Evolutionary conservation across 2,888 invertebrate genomes (phyloP).

Genomic region (Aphrophora alni): DNA sequence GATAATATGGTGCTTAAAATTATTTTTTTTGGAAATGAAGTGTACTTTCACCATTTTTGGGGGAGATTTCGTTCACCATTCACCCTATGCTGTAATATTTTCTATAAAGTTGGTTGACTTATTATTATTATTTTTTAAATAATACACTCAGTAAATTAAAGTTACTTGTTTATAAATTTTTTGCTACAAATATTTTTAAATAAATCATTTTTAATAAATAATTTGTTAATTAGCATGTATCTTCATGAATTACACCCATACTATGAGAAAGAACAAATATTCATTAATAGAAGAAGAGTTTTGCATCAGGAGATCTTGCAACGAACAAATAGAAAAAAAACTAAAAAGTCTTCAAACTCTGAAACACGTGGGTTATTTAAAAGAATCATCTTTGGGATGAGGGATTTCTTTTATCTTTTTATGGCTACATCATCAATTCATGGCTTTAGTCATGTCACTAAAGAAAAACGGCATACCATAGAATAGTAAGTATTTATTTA

Average conservation of each 20-base stretch:
- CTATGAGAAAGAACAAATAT: not conserved
- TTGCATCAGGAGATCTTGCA: not conserved
- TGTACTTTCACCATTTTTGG: no score
- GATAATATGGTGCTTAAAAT: no score
- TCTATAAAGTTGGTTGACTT: no score
- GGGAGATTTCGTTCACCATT: no score
- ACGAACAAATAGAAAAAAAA: not conserved
- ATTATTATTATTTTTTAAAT: no score
- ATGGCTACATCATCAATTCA: conserved; percentile 63
- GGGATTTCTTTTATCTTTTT: conserved; percentile 24
- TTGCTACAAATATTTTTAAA: no score
- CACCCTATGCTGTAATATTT: no score
- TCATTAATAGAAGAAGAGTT: not conserved
- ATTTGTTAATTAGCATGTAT: not conserved
- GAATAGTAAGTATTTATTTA: conserved; percentile 59
- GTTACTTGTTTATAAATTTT: no score
- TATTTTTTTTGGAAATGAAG: no score
- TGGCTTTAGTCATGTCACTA: conserved; percentile 63
- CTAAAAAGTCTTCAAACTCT: not conserved
- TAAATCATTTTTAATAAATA: no score
- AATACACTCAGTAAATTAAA: no score
- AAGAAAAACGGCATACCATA: conserved; percentile 58
- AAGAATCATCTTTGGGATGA: not conserved
- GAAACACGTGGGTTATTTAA: not conserved
- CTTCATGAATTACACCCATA: not conserved